Evolutionary conservation across 2,888 invertebrate genomes (phyloP).

Genomic region (Darwinula stevensoni): DNA sequence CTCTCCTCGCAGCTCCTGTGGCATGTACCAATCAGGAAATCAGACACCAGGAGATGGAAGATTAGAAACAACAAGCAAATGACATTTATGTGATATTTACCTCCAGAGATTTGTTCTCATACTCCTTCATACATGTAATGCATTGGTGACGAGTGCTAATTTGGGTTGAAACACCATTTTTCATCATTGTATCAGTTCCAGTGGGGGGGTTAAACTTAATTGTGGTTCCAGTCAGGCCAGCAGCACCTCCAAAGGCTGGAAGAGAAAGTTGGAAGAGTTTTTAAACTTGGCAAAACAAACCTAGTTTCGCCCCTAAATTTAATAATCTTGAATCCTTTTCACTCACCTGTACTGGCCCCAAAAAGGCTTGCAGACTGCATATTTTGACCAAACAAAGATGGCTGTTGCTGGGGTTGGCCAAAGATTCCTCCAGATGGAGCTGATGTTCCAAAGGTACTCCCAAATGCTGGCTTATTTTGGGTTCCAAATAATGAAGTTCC

Average conservation of each 20-base stretch:
- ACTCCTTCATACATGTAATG: constrained; percentile 96
- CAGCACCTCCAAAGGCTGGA: no score
- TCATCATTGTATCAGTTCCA: constrained; percentile 70
- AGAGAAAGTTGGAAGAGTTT: no score
- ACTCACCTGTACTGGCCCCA: no score
- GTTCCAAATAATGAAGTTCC: no score
- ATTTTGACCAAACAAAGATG: no score
- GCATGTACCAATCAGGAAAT: no score
- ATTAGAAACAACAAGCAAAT: background rate
- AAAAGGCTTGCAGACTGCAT: no score
- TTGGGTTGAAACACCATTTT: constrained; percentile 48
- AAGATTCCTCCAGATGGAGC: no score
- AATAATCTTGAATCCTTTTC: no score
- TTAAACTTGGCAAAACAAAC: no score
- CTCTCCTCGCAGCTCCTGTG: constrained; percentile 59
- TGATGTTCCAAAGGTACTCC: background rate
- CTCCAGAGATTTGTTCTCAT: constrained; percentile 74
- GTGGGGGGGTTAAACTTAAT: constrained; percentile 38
- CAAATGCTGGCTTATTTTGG: constrained; percentile 3
- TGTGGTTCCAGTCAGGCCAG: constrained; percentile 39
- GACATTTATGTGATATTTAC: constrained; percentile 10
- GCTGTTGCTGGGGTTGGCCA: no score
- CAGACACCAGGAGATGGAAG: constrained; percentile 4
- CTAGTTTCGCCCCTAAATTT: no score
- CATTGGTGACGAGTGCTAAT: constrained; percentile 85